Percentiles rank a stretch among this genome's conserved stretches.
These are phyloP conservation scores for Anastatus disparis DNA, from an alignment of 1,140 invertebrate species.

Conservation along the genomic window DNA sequence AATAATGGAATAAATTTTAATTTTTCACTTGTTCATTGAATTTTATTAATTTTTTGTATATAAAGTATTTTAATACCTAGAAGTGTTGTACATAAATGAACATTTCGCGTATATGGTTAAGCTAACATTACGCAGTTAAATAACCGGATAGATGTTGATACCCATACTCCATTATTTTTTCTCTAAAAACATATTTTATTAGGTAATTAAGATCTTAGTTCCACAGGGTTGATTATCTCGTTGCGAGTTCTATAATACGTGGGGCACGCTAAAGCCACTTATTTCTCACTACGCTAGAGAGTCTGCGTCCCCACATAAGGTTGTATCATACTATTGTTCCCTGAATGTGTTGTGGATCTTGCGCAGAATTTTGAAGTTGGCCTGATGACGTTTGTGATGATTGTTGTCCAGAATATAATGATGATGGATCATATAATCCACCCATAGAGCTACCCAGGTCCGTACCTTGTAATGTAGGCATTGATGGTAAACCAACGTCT, in stretches of 20 bases:
- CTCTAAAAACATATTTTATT: no score
- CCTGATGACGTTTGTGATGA: slow-evolving; percentile 45
- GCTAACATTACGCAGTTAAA: no score
- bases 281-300: slow-evolving; percentile 74
- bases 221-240: no score
- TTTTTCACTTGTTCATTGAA: no score
- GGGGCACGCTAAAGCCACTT: slow-evolving; percentile 74
- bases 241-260: slow-evolving; percentile 25
- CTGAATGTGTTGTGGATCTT: slow-evolving; percentile 81
- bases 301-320: slow-evolving; percentile 87
- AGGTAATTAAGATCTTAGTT: no score
- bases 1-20: no score
- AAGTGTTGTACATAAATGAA: no score
- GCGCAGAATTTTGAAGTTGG: slow-evolving; percentile 57
- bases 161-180: no score
- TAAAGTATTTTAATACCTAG: no score
- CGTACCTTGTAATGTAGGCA: slow-evolving; percentile 52
- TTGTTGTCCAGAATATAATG: slow-evolving; percentile 50
- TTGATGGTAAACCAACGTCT: slow-evolving; percentile 69
- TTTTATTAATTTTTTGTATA: no score
- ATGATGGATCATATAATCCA: slow-evolving; percentile 59
- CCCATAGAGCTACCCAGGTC: slow-evolving; percentile 66
- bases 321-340: slow-evolving; percentile 93
- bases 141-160: no score
- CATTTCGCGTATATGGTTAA: no score